Conservation (phyloP, 2,113 vertebrate genomes). For the Mungos mungo region DNA sequence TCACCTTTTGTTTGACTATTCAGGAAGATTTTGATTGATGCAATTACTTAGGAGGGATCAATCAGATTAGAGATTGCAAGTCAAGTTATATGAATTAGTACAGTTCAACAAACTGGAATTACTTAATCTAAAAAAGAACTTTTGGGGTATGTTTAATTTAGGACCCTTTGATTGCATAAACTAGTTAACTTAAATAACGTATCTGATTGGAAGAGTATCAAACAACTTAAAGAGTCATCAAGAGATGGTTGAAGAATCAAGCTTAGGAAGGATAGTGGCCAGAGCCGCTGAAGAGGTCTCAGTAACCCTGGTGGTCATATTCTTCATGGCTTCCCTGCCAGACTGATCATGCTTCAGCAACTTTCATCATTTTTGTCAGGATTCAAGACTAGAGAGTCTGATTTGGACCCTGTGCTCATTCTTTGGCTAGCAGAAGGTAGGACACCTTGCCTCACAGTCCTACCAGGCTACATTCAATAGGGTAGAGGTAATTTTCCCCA, state of each 20-base stretch:
- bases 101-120: constrained; percentile 20
- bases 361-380: not conserved
- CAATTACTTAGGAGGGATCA: not conserved
- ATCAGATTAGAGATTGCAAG: not conserved
- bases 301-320: not conserved
- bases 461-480: not conserved
- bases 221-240: not conserved
- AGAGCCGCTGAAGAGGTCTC: not conserved
- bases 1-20: not conserved
- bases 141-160: not conserved
- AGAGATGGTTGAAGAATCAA: not conserved
- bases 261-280: not conserved
- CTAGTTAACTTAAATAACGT: not conserved
- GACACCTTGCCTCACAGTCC: not conserved
- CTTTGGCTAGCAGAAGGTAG: not conserved
- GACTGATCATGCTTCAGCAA: not conserved
- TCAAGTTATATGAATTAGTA: not conserved
- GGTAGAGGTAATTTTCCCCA: not conserved
- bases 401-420: not conserved
- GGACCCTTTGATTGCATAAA: not conserved
- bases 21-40: constrained; percentile 33
- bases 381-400: not conserved
- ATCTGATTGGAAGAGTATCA: not conserved
- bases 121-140: not conserved
- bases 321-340: not conserved